Evolutionary conservation across 2,797 vertebrate genomes (phyloP).

Genomic region (Eutrigla gurnardus): DNA sequence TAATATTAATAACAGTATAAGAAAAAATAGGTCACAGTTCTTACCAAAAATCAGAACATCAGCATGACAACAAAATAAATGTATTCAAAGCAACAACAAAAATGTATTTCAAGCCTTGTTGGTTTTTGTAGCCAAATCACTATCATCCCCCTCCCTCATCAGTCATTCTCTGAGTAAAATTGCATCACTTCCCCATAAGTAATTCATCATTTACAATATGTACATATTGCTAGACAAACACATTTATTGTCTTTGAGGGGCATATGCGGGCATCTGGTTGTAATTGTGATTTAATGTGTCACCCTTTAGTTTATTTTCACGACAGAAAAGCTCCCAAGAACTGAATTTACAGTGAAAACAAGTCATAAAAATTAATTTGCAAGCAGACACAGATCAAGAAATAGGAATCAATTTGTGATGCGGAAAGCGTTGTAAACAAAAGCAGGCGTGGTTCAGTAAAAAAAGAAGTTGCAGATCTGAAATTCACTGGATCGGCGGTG

Average conservation of each 20-base stretch:
- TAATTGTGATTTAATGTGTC: slow-evolving; percentile 43
- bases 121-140: slow-evolving; percentile 73
- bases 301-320: slow-evolving; percentile 26
- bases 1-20: slow-evolving; percentile 86
- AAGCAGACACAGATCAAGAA: slow-evolving; percentile 49
- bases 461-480: slow-evolving; percentile 74
- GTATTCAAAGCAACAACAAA: slow-evolving; percentile 64
- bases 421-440: slow-evolving; percentile 73
- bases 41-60: slow-evolving; percentile 83
- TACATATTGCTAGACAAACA: slow-evolving; percentile 78
- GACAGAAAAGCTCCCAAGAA: slow-evolving; percentile 27
- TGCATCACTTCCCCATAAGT: slow-evolving; percentile 67
- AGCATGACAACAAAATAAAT: slow-evolving; percentile 81
- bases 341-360: slow-evolving; percentile 51
- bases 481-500: slow-evolving; percentile 44
- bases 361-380: slow-evolving; percentile 52
- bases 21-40: slow-evolving; percentile 85
- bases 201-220: slow-evolving; percentile 82
- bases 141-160: slow-evolving; percentile 38
- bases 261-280: slow-evolving; percentile 34
- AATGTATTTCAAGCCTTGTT: slow-evolving; percentile 76
- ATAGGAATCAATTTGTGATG: slow-evolving; percentile 26
- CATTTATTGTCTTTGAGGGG: slow-evolving; percentile 51
- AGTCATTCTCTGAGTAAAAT: slow-evolving; percentile 66
- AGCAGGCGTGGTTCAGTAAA: slow-evolving; percentile 70